These are phyloP conservation scores for Pelodytes ibericus DNA, from an alignment of 2,797 vertebrate genomes.

Conservation along the genomic window DNA sequence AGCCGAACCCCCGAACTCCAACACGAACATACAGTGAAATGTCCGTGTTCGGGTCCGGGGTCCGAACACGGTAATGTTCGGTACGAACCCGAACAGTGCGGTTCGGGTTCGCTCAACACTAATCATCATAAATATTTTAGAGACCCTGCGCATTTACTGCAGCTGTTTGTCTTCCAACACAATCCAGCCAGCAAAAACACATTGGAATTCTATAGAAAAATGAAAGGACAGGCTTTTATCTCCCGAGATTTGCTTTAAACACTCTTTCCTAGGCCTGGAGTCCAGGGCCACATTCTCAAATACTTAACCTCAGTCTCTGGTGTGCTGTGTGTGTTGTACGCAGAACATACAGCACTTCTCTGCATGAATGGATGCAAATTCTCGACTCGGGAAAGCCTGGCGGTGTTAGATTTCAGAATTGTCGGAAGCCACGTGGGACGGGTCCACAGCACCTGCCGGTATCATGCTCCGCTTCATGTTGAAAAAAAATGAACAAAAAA, in stretches of 20 bases:
- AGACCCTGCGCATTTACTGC: slow-evolving; percentile 1
- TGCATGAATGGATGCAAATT: neutral
- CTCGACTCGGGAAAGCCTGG: neutral
- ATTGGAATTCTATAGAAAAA: neutral
- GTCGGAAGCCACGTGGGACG: neutral
- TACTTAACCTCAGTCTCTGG: slow-evolving; percentile 18
- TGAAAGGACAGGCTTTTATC: slow-evolving; percentile 6
- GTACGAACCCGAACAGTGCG: too few relatives aligned
- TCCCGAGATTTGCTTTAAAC: neutral
- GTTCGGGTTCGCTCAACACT: too few relatives aligned
- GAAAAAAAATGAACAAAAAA: slow-evolving; percentile 3
- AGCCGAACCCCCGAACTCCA: too few relatives aligned
- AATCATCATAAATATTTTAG: neutral
- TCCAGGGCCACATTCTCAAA: slow-evolving; percentile 6
- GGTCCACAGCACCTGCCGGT: neutral
- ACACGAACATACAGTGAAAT: too few relatives aligned
- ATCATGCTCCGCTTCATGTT: slow-evolving; percentile 6
- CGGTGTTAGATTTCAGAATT: slow-evolving; percentile 8
- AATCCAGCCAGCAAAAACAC: slow-evolving; percentile 1
- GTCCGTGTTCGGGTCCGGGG: too few relatives aligned
- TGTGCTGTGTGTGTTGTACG: neutral
- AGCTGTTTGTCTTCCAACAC: slow-evolving; percentile 24
- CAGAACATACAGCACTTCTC: neutral
- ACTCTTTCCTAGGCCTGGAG: neutral
- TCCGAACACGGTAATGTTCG: too few relatives aligned